Conservation (phyloP, 1,140 invertebrate genomes). For the Drosophila ananassae region DNA sequence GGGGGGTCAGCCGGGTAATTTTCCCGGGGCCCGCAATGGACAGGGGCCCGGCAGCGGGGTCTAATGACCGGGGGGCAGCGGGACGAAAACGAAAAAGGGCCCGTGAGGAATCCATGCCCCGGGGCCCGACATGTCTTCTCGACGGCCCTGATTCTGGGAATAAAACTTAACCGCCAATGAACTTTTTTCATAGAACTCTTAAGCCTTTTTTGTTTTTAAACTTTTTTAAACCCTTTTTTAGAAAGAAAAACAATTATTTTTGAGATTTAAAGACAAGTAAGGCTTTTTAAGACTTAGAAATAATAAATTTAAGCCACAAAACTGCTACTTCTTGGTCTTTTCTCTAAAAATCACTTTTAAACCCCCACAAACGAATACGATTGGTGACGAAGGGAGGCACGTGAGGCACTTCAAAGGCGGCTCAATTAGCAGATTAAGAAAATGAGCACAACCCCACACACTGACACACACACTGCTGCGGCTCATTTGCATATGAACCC, state of each 20-base stretch:
- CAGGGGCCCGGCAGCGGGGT: too few species aligned
- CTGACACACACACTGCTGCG: not conserved
- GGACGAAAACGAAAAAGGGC: too few species aligned
- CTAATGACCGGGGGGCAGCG: too few species aligned
- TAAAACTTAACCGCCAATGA: not conserved
- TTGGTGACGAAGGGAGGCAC: slow-evolving; percentile 2
- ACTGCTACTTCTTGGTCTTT: too few species aligned
- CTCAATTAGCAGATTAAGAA: slow-evolving; percentile 47
- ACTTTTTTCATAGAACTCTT: not conserved
- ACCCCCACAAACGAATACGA: too few species aligned
- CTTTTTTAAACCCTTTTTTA: not conserved
- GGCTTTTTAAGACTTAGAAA: too few species aligned
- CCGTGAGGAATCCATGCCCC: too few species aligned
- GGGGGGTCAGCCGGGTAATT: too few species aligned
- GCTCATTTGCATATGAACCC: slow-evolving; percentile 36
- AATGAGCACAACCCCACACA: slow-evolving; percentile 34
- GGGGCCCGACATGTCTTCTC: too few species aligned
- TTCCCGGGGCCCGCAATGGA: too few species aligned
- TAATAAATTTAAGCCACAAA: too few species aligned
- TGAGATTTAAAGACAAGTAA: not conserved
- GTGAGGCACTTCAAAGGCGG: slow-evolving; percentile 56
- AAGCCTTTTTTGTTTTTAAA: not conserved
- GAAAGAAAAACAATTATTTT: not conserved
- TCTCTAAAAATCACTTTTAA: too few species aligned
- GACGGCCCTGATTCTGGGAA: slow-evolving; percentile 15